Conservation (phyloP, 2,797 vertebrate genomes). For the Steatocranus sp. region DNA sequence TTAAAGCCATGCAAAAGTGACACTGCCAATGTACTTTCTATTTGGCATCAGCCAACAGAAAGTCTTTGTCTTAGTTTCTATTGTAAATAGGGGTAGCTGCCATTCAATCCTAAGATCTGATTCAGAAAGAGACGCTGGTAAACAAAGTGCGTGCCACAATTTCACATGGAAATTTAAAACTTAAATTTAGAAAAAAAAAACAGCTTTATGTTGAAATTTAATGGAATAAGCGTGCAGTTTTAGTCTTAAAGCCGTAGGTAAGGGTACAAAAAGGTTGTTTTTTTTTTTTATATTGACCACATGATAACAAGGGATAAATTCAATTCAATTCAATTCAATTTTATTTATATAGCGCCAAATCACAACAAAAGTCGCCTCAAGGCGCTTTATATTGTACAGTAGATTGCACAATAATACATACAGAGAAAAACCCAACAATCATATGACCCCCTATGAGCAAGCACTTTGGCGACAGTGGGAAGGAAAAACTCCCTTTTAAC, state of each 20-base stretch:
- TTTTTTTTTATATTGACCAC: neutral
- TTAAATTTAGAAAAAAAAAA: neutral
- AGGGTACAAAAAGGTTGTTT: fast-evolving
- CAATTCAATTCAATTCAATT: too few species aligned
- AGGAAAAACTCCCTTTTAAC: too few species aligned
- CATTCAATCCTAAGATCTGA: neutral
- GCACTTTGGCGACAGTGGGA: too few species aligned
- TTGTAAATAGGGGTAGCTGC: neutral
- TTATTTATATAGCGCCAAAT: too few species aligned
- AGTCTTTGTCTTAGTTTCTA: neutral
- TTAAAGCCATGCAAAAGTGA: neutral
- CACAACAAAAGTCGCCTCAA: too few species aligned
- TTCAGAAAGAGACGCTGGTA: neutral
- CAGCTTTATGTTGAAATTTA: neutral
- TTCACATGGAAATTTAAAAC: neutral
- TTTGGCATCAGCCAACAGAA: neutral
- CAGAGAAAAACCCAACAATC: too few species aligned
- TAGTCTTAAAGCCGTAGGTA: neutral
- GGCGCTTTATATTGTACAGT: too few species aligned
- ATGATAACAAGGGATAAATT: neutral
- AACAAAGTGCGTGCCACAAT: neutral
- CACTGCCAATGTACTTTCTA: neutral
- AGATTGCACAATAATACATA: too few species aligned
- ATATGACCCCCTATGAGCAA: too few species aligned
- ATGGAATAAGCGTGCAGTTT: neutral